These are phyloP conservation scores for Penaeus chinensis DNA, from an alignment of 1,140 invertebrate species.

Conservation along the genomic window DNA sequence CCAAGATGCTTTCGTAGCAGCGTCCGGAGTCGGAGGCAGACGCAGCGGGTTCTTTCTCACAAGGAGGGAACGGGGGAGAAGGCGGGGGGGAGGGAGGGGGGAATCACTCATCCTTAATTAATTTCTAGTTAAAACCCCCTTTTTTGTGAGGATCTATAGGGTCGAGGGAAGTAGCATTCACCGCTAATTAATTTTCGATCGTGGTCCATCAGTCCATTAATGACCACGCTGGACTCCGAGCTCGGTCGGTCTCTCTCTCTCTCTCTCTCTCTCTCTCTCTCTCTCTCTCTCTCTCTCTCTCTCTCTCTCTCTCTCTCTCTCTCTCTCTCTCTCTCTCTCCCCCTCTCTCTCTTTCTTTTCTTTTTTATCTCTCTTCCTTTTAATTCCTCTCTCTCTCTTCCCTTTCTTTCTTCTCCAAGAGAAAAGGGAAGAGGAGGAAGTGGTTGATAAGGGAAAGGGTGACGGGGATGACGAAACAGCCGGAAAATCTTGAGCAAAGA, in stretches of 20 bases:
- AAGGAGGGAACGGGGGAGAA: neutral
- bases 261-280: conserved; percentile 4
- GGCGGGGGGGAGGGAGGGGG: neutral
- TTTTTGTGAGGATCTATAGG: conserved; percentile 14
- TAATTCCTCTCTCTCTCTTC: conserved; percentile 17
- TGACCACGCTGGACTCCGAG: too few species aligned
- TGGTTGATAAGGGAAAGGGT: neutral
- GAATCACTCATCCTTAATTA: conserved; percentile 50
- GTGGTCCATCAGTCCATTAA: too few species aligned
- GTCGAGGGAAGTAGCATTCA: too few species aligned
- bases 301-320: too few species aligned
- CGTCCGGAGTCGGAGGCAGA: too few species aligned
- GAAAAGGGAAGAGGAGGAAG: neutral
- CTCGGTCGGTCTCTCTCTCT: neutral
- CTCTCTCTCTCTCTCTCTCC: too few species aligned
- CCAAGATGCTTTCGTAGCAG: too few species aligned
- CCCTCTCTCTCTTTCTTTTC: neutral
- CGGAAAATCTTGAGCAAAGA: too few species aligned
- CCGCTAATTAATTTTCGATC: too few species aligned
- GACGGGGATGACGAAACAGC: neutral
- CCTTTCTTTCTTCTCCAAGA: neutral
- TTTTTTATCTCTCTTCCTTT: conserved; percentile 21
- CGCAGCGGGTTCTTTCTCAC: neutral
- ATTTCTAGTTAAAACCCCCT: conserved; percentile 38
- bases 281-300: too few species aligned